Conservation (phyloP, 37 sponge, comb jelly and placozoan genomes). For the Dysidea cf. avara region DNA sequence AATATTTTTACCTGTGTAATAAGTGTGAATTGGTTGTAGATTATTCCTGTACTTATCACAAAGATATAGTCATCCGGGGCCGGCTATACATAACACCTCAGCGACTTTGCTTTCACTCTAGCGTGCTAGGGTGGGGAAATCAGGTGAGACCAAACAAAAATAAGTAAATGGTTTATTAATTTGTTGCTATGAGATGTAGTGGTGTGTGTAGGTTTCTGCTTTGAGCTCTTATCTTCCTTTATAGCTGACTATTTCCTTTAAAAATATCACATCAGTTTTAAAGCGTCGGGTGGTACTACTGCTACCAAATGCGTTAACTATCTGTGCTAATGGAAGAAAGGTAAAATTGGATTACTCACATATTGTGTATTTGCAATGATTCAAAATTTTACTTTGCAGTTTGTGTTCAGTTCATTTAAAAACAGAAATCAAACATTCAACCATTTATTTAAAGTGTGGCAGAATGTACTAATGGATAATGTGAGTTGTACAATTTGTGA, state of each 20-base stretch:
- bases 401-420: conserved; percentile 47
- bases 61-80: conserved; percentile 60
- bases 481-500: too few relatives aligned
- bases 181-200: neutral
- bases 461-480: conserved; percentile 22
- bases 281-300: conserved; percentile 58
- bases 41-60: conserved; percentile 70
- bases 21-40: too few relatives aligned
- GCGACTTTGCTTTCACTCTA: conserved; percentile 63
- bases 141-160: conserved; percentile 24
- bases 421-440: conserved; percentile 44
- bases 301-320: conserved; percentile 60
- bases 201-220: neutral
- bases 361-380: neutral
- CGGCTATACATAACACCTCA: conserved; percentile 47
- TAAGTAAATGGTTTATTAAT: neutral
- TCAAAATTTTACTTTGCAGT: conserved; percentile 24
- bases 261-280: conserved; percentile 38
- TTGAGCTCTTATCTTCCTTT: neutral
- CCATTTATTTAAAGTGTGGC: conserved; percentile 35
- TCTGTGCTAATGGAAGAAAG: conserved; percentile 45
- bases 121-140: conserved; percentile 46
- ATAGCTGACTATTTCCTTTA: conserved; percentile 34
- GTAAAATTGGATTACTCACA: conserved; percentile 19
- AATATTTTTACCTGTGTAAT: neutral